Base-by-base conservation (phyloP, 2,888 invertebrate genomes). In the Drosophila mayaguana region DNA sequence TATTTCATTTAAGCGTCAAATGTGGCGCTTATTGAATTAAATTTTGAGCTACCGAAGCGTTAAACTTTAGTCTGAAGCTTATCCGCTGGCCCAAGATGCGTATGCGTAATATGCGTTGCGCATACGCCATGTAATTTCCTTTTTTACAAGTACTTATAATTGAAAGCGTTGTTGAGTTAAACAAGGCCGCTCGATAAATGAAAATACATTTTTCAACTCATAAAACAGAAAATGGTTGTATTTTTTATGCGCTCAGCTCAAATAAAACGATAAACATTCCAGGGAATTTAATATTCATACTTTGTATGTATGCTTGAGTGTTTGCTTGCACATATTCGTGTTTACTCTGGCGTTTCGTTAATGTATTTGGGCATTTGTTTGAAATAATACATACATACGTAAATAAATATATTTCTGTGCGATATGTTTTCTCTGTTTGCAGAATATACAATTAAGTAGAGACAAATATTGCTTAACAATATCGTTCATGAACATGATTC, bases 21-120 rank as follows among this genome's bases (percentile, higher is more conserved):
- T 62, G 43, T 55, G 50, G n/a, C 43, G 76, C 63, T 80, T 63
- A 80, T 71, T 77, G 32, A 77, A 77, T 77, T 54, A 63, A 42
- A 34, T 42, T 22, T 28, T 36, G 3, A 45, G 43, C 55, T 12
- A 22, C 40, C n/a, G n/a, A 48, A 16, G 48, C 54, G 7, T 42
- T 46, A 32, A 43, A n/a, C 36, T 43, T 40, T 20, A 45, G 11
- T 11, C 40, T 38, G 56, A 50, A 34, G 48, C 9, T 46, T 32
- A 28, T 28, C 28, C 40, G 25, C 28, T 28, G 32, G 40, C 53
- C 40, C 6, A 43, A n/a, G 25, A 14, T 45, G 51, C 66, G 83
- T 65, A 70, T 80, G 54, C 72, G 69, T 72, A 62, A 72, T 80
- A 45, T 48, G 25, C 40, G 56, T 63, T 63, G 63, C 68, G 62